Percentiles rank a stretch among this genome's conserved stretches.
Conservation (phyloP, 2,888 invertebrate genomes). For the Apantesis nais region DNA sequence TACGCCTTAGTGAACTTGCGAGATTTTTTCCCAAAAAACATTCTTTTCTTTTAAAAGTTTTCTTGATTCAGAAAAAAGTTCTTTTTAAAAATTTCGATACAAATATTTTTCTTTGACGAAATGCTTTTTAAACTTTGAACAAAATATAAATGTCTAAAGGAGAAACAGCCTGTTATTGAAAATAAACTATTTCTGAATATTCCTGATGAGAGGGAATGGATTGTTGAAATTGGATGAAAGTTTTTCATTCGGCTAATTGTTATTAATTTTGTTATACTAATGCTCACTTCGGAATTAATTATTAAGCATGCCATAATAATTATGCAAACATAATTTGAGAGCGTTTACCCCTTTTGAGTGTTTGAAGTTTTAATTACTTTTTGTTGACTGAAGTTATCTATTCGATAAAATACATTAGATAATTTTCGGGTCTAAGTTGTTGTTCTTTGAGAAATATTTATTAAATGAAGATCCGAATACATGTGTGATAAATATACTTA, state of each 20-base stretch:
- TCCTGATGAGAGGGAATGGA: background rate
- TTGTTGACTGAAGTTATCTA: constrained; percentile 13
- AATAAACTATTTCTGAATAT: background rate
- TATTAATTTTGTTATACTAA: background rate
- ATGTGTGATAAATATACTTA: background rate
- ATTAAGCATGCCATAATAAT: background rate
- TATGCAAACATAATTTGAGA: background rate
- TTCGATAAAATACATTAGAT: background rate
- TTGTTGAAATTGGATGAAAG: background rate
- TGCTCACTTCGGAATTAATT: background rate
- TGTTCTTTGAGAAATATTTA: background rate
- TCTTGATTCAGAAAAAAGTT: background rate
- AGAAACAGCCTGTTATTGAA: background rate
- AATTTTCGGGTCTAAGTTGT: background rate
- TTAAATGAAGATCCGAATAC: background rate
- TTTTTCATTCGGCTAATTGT: background rate
- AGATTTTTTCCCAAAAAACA: constrained; percentile 1
- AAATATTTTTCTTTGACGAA: constrained; percentile 13
- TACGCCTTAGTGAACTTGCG: background rate
- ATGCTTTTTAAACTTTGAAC: background rate
- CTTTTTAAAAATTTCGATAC: constrained; percentile 5
- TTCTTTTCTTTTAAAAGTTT: constrained; percentile 15
- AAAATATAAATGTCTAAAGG: background rate
- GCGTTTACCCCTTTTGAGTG: background rate
- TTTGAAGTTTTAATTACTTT: background rate